Conservation (phyloP, 2,113 vertebrate genomes). For the Vombatus ursinus region DNA sequence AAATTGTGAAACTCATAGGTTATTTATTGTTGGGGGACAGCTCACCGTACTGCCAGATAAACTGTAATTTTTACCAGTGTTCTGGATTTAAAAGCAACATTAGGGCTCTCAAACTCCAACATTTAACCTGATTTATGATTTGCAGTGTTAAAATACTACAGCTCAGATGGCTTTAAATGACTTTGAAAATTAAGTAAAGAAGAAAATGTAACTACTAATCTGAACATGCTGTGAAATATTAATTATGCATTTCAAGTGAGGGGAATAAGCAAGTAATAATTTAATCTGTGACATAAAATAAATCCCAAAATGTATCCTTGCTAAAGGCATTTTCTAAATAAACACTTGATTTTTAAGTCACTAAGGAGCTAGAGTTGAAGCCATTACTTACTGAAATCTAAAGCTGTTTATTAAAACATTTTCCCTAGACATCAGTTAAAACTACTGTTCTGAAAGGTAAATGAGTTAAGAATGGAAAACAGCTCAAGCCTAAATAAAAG, state of each 20-base stretch:
- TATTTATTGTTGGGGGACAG: constrained; percentile 66
- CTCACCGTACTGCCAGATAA: constrained; percentile 61
- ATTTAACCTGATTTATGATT: constrained; percentile 83
- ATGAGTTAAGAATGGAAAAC: constrained; percentile 47
- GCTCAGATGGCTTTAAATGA: constrained; percentile 77
- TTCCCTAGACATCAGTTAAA: constrained; percentile 53
- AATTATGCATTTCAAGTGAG: constrained; percentile 81
- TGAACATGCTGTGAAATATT: constrained; percentile 81
- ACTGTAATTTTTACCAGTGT: constrained; percentile 64
- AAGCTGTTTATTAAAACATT: constrained; percentile 76
- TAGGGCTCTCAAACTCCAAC: constrained; percentile 73
- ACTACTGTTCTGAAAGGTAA: constrained; percentile 47
- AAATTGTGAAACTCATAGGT: constrained; percentile 49
- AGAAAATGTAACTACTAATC: constrained; percentile 77
- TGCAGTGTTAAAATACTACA: constrained; percentile 75
- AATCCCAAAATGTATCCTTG: constrained; percentile 77
- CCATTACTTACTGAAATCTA: constrained; percentile 71
- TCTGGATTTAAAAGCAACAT: constrained; percentile 75
- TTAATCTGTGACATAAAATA: constrained; percentile 81
- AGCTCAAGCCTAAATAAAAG: constrained; percentile 40
- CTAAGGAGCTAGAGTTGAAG: constrained; percentile 78
- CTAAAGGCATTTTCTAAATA: constrained; percentile 81
- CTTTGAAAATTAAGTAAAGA: constrained; percentile 82
- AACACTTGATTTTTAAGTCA: constrained; percentile 80
- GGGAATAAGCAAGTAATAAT: constrained; percentile 82